These are phyloP conservation scores for Oophaga sylvatica DNA, from an alignment of 2,797 vertebrate genomes.

Conservation along the genomic window DNA sequence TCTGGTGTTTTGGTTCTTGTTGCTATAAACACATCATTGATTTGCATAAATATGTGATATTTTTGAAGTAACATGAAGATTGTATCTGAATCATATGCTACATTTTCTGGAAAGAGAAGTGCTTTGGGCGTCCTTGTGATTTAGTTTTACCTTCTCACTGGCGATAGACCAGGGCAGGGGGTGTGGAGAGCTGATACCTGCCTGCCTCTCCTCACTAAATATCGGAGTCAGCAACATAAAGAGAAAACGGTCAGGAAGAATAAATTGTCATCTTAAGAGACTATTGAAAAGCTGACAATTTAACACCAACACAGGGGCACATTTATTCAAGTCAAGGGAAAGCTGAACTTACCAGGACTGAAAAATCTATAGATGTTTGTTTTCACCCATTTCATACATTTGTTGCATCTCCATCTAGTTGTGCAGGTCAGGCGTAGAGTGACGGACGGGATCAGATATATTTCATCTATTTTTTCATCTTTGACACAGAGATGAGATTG, in stretches of 20 bases:
- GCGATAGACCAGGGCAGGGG: constrained; percentile 63
- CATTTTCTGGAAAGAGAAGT: constrained; percentile 69
- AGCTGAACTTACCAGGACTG: neutral
- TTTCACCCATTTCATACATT: neutral
- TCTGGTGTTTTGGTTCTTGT: constrained; percentile 88
- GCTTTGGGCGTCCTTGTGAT: constrained; percentile 49
- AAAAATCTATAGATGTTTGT: neutral
- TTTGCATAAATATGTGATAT: constrained; percentile 89
- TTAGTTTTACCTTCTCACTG: constrained; percentile 67
- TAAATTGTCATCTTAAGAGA: constrained; percentile 4
- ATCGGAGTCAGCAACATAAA: constrained; percentile 42
- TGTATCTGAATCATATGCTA: constrained; percentile 77
- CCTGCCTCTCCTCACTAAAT: neutral
- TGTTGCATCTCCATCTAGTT: neutral
- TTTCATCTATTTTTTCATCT: no score
- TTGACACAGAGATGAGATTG: no score
- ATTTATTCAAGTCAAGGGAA: constrained; percentile 11
- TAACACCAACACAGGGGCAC: constrained; percentile 11
- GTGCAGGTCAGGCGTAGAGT: no score
- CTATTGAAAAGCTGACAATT: constrained; percentile 32
- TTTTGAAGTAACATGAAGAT: constrained; percentile 92
- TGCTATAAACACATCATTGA: constrained; percentile 93
- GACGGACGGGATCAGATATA: no score
- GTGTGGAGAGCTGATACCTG: constrained; percentile 54
- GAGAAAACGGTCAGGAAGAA: constrained; percentile 18